Conservation (phyloP, 2,797 vertebrate genomes). For the Peromyscus aztecus region DNA sequence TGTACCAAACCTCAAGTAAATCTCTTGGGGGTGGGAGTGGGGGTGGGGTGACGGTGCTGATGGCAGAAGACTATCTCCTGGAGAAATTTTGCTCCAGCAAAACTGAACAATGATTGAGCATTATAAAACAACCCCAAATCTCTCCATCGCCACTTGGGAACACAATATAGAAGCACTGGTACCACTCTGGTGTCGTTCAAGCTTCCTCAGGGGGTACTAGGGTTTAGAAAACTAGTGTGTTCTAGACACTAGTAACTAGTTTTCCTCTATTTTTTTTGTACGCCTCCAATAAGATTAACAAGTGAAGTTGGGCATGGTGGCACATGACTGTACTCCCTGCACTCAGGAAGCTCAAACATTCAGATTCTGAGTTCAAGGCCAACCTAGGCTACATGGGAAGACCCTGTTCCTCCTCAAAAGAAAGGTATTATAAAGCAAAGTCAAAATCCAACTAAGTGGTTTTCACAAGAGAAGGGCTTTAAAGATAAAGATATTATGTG, state of each 20-base stretch:
- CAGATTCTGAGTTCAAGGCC: not conserved
- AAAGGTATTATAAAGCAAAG: not conserved
- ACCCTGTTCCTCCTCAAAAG: not conserved
- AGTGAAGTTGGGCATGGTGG: not conserved
- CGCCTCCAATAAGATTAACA: not conserved
- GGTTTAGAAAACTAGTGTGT: not conserved
- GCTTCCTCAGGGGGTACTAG: not conserved
- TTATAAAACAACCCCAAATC: not conserved
- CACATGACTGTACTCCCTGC: too few species aligned
- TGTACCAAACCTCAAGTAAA: not conserved
- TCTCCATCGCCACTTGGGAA: not conserved
- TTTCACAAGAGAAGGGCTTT: not conserved
- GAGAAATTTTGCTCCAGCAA: not conserved
- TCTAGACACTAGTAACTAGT: not conserved
- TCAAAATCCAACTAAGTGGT: not conserved
- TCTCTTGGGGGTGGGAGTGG: not conserved
- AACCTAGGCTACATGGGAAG: not conserved
- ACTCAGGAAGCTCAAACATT: not conserved
- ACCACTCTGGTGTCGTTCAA: not conserved
- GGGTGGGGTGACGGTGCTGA: not conserved
- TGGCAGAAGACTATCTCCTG: not conserved
- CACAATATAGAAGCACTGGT: not conserved
- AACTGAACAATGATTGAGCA: not conserved
- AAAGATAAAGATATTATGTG: not conserved
- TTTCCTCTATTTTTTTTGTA: constrained; percentile 9